phyloP scores from a whole-genome alignment of 1,140 invertebrate genomes.

The Atta texana region DNA sequence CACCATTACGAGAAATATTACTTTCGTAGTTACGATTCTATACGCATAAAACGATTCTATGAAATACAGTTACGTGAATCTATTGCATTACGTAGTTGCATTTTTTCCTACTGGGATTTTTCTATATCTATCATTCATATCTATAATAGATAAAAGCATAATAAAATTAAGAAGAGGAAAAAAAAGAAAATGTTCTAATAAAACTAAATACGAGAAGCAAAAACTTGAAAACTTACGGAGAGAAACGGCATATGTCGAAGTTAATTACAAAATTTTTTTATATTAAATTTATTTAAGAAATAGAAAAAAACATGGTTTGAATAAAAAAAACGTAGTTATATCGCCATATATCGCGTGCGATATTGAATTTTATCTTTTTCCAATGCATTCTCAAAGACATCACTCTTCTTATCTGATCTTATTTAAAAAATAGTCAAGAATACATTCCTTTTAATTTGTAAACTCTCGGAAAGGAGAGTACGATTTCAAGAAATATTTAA shows the following conservation, averaged over 20 bases:
- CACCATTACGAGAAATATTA: not conserved
- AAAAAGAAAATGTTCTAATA: not conserved
- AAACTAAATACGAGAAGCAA: not conserved
- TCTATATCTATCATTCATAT: not conserved
- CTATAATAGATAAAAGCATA: not conserved
- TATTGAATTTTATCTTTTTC: not conserved
- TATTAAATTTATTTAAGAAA: not conserved
- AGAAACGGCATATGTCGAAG: not conserved
- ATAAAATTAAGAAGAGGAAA: not conserved
- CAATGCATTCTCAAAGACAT: not conserved
- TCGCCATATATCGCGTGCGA: not conserved
- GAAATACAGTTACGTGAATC: not conserved
- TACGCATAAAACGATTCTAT: not conserved
- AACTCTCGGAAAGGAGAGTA: not conserved
- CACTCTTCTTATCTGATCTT: not conserved
- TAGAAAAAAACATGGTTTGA: not conserved
- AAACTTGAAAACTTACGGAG: not conserved
- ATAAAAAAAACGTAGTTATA: not conserved
- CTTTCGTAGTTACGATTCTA: not conserved
- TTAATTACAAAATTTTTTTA: not conserved
- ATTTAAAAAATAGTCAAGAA: constrained; percentile 6
- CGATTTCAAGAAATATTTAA: not conserved
- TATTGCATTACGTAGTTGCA: not conserved
- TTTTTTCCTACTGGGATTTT: not conserved
- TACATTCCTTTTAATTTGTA: not conserved